Base-by-base conservation (phyloP, 1,140 invertebrate genomes). In the Rhizoglyphus robini region DNA sequence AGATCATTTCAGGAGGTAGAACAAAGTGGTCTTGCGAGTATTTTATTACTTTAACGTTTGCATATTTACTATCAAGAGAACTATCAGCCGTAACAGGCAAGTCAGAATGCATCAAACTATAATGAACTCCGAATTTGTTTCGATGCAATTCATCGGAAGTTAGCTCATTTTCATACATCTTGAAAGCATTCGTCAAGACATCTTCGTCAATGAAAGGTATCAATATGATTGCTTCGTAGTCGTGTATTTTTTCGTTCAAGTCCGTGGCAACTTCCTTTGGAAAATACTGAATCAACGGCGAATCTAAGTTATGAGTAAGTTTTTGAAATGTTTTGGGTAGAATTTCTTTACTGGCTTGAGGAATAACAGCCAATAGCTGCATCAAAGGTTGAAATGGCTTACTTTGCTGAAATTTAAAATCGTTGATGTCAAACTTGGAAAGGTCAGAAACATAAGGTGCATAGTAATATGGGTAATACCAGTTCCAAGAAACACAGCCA, bases 381-480 rank as follows among this genome's bases (percentile, higher is more conserved):
- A 97, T 84, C 76, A 94, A 98, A 0, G 95, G 94, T 67, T 87
- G 78, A 75, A 99, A 98, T 0, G 95, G 93, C 71, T 81, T 81
- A 0, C 86, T 90, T 59, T 88, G 72, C 8, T 94, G 85, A 75
- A 92, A 96, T 4, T 84, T 68, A 18, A 82, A 73, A 31, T 76
- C 71, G 71, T 80, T 73, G 65, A 79, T 61, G 32, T 70, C 72
- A 71, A 96, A 93, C 65, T 85, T 82, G 69, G 83, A 86, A 30
- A 98, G 83, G 75, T 98, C 95, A 5, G 91, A 95, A 51, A 96
- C 88, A 72, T 87, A 96, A 0, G 94, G 94, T 0, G 93, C 88
- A 77, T 97, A 98, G 75, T 98, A 93, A 72, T 90, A 88, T 0
- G 91, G 92, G 76, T 95, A 98, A 71, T 83, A 97, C 94, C 94